phyloP scores from a whole-genome alignment of 2,113 vertebrate species.

The Pseudolaguvia tuberculata region DNA sequence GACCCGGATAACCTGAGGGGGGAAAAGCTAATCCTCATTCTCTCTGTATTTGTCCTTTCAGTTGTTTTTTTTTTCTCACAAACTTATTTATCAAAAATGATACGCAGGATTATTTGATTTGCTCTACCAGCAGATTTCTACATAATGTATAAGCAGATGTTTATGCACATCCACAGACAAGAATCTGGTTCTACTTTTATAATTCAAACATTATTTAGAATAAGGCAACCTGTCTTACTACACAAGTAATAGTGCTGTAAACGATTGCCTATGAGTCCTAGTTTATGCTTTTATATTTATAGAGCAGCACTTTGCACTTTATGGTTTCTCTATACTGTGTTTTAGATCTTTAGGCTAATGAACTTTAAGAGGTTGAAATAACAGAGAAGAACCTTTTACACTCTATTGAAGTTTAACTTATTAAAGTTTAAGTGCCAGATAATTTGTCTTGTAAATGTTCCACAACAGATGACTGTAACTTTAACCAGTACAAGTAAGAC shows the following conservation, averaged over 20 bases:
- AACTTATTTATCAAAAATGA: background rate
- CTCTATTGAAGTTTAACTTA: background rate
- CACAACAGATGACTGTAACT: constrained; percentile 6
- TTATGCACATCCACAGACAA: background rate
- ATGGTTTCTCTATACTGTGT: background rate
- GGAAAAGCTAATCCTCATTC: background rate
- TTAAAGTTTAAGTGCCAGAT: too few relatives aligned
- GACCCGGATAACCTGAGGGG: too few relatives aligned
- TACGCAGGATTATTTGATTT: background rate
- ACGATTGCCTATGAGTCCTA: too few relatives aligned
- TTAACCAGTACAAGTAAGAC: background rate
- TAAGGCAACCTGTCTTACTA: background rate
- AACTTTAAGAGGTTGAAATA: background rate
- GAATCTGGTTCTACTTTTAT: background rate
- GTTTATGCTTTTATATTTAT: background rate
- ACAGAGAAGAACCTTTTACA: background rate
- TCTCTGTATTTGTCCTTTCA: too few relatives aligned
- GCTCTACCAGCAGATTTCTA: too few relatives aligned
- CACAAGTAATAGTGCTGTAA: background rate
- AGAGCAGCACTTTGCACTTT: background rate
- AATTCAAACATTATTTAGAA: too few relatives aligned
- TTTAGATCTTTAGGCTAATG: background rate
- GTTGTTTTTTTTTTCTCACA: background rate
- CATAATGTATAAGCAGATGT: background rate
- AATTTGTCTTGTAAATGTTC: background rate